phyloP scores from a whole-genome alignment of 2,113 vertebrate species.

The Malurus alboscapulatus region DNA sequence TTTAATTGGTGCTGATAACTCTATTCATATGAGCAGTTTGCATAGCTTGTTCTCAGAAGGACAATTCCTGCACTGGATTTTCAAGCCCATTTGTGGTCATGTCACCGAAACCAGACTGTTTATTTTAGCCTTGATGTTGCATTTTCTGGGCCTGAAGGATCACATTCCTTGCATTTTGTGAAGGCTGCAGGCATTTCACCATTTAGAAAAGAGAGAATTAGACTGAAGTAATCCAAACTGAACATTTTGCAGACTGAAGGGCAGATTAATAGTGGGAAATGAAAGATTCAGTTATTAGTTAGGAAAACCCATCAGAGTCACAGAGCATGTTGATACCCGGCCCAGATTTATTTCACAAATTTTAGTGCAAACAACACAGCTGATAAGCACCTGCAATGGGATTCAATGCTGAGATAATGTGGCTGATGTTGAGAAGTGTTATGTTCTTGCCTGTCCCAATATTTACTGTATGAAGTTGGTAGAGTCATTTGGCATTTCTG shows the following conservation, averaged over 20 bases:
- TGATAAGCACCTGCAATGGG: neutral
- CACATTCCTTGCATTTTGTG: neutral
- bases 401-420: neutral
- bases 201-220: neutral
- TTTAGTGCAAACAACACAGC: neutral
- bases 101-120: fast-evolving
- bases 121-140: neutral
- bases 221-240: neutral
- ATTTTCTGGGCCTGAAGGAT: neutral
- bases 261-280: neutral
- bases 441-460: neutral
- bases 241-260: neutral
- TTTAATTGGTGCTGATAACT: neutral
- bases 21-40: neutral
- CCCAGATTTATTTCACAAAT: neutral
- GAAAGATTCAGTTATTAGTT: neutral
- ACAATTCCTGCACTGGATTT: neutral
- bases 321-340: neutral
- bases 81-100: fast-evolving
- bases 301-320: neutral
- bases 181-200: neutral
- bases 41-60: neutral
- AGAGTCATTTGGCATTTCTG: neutral
- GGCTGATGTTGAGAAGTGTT: neutral
- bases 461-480: neutral